Percentiles rank a stretch among this genome's conserved stretches.
These are phyloP conservation scores for Nixonia krombeini DNA, from an alignment of 1,140 invertebrate genomes.

Conservation along the genomic window DNA sequence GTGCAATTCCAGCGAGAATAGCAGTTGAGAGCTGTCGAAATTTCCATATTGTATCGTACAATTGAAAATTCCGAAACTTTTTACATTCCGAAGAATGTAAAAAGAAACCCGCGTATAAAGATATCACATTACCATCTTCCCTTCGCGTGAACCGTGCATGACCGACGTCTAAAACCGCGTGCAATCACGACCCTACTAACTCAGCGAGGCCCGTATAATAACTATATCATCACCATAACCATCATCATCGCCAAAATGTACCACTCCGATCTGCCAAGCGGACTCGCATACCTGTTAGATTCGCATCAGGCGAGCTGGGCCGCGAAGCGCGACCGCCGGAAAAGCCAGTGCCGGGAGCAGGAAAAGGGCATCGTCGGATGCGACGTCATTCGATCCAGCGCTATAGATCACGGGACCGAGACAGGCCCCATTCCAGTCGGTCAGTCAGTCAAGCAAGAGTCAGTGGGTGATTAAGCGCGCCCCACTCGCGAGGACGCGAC, in stretches of 20 bases:
- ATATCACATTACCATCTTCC: too few relatives aligned
- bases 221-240: conserved; percentile 6
- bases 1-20: too few relatives aligned
- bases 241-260: background rate
- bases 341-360: conserved; percentile 3
- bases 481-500: conserved; percentile 41
- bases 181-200: conserved; percentile 1
- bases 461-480: conserved; percentile 62
- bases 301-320: too few relatives aligned
- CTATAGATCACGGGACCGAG: conserved; percentile 14
- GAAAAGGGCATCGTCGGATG: background rate
- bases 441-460: conserved; percentile 59
- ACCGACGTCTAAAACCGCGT: background rate
- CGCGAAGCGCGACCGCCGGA: background rate
- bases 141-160: too few relatives aligned
- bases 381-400: conserved; percentile 1
- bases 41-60: too few relatives aligned
- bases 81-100: too few relatives aligned
- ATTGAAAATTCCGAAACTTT: too few relatives aligned
- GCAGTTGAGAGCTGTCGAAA: too few relatives aligned
- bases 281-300: too few relatives aligned
- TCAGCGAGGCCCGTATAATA: conserved; percentile 1
- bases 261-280: background rate
- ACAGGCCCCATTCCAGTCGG: conserved; percentile 51
- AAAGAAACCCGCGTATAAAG: too few relatives aligned